Base-by-base conservation (phyloP, 1,140 invertebrate species). In the Brachionus manjavacas region DNA sequence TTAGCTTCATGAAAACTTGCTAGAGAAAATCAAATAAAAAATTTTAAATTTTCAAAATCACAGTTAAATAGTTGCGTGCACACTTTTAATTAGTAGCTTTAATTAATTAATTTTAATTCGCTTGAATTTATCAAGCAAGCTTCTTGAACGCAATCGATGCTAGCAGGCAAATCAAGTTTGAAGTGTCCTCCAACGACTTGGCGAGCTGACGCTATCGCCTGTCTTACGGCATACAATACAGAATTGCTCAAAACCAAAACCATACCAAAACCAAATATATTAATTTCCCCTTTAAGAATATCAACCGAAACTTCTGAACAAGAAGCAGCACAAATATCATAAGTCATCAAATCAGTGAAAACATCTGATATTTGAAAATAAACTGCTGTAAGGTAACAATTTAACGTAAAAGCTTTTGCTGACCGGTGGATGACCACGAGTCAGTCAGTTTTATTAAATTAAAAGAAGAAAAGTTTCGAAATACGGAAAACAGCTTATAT, bases 181-280 rank as follows among this genome's bases (percentile, higher is more conserved):
- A 78, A 46, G n/a, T 49, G 74, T 7, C 74, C 74, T 23, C 9
- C n/a, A 12, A 78, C 39, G 20, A 41, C 39, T 46, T 23, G 39
- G 23, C 72, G 25, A 14, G 72, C 72, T 8, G 72, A 76, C 2
- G 3, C 23, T 16, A 76, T 49, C 39, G 28, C 72, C 31, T 35
- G 31, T 35, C 31, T 35, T 35, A 35, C 7, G 16, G 70, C 70
- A 28, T 41, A 46, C n/a, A 46, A 28, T 46, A 78, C 41, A 8
- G 39, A 49, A 78, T 23, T 78, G 39, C 39, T 49, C 12, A 78
- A n/a, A 2, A 46, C 41, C 11, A 78, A 43, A 6, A n/a, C n/a
- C n/a, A n/a, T n/a, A n/a, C n/a, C 90, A 88, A 94, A 94, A 0
- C 93, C 93, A 4, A 83, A 35, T 12, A 80, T 41, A 1, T 80